Base-by-base conservation (phyloP, 2,797 vertebrate genomes). In the Botia almorhae region DNA sequence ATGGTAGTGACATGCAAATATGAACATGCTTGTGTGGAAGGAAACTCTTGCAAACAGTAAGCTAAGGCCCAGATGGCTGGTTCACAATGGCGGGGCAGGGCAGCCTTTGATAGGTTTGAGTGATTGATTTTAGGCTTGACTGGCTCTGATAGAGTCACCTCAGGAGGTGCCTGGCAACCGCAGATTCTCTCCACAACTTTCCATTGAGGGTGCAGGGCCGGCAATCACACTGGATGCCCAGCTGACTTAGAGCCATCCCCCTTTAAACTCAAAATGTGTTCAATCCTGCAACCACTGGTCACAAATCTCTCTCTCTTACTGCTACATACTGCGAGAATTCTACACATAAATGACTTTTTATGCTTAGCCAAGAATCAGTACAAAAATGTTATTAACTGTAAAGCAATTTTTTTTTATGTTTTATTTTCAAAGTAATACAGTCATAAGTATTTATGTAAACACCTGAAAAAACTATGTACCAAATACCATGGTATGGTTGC, bases 61-160 rank as follows among this genome's bases (percentile, higher is more conserved):
- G 89, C 89, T 83, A 90, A 92, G 91, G 92, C 92, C 93, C 94
- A 95, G 94, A 94, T 94, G 94, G 93, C 90, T 88, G 89, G 86
- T 90, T 91, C 91, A 93, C 93, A 94, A 93, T 93, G 91, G 92
- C 88, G 74, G 90, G 90, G 90, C 90, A 91, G 89, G 90, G 91
- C 90, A 85, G 91, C 92, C 92, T 95, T 95, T 94, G 94, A 95
- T 94, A 93, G 93, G 90, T 93, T 92, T 94, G 94, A 94, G 93
- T 94, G 94, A 95, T 95, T 94, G 94, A 94, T 95, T 95, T 95
- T 91, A 94, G 92, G 94, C 94, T 94, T 92, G 92, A 94, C 93
- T 95, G 92, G 90, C 91, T 94, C 93, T 94, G 93, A 94, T 94
- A 93, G 94, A 94, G 92, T 94, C 94, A 93, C 93, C 92, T 94